Evolutionary conservation across 2,797 vertebrate genomes (phyloP).

Genomic region (Liparis tanakae): DNA sequence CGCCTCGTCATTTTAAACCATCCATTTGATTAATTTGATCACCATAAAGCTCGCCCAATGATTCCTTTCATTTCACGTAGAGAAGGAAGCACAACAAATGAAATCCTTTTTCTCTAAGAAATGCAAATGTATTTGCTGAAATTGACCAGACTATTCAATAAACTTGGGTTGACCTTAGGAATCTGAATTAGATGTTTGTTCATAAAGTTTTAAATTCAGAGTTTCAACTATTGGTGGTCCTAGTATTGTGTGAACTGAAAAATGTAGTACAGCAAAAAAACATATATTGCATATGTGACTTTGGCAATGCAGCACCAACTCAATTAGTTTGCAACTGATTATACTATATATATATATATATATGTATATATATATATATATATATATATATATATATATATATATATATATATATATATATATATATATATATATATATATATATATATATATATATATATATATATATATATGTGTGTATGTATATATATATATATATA

Average conservation of each 20-base stretch:
- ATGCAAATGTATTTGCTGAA: conserved; percentile 22
- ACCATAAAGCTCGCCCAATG: neutral
- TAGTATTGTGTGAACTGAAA: neutral
- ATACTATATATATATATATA: too few species aligned
- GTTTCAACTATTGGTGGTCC: neutral
- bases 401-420: too few species aligned
- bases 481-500: too few species aligned
- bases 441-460: too few species aligned
- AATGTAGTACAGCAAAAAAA: too few species aligned
- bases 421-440: too few species aligned
- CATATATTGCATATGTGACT: too few species aligned
- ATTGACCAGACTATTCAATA: neutral
- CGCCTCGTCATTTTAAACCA: neutral
- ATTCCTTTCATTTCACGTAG: neutral
- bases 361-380: too few species aligned
- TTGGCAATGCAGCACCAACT: too few species aligned
- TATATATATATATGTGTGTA: too few species aligned
- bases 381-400: too few species aligned
- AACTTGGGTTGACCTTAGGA: conserved; percentile 15
- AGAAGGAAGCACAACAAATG: neutral
- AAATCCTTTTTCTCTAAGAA: neutral
- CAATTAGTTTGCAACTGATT: too few species aligned
- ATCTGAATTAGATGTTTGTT: conserved; percentile 14
- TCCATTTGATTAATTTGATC: neutral
- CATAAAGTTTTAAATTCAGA: neutral